phyloP scores from a whole-genome alignment of 2,888 invertebrate species.

The Junonia oenone region DNA sequence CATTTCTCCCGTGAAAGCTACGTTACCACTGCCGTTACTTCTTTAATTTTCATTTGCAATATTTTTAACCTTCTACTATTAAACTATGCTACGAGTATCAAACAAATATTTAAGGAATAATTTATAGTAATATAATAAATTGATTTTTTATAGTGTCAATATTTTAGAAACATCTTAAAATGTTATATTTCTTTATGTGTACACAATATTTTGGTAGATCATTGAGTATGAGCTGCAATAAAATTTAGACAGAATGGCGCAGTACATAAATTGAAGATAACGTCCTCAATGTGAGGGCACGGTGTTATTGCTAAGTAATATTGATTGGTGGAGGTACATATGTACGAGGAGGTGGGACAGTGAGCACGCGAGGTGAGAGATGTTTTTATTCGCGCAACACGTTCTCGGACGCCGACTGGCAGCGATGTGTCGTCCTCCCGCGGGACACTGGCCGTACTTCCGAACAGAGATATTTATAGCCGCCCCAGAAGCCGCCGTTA shows the following conservation, averaged over 20 bases:
- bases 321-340: slow-evolving; percentile 59
- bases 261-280: slow-evolving; percentile 50
- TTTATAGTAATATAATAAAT: too few relatives aligned
- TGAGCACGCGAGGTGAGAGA: slow-evolving; percentile 56
- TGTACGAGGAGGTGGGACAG: slow-evolving; percentile 27
- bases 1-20: slow-evolving; percentile 67
- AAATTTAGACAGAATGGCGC: slow-evolving; percentile 28
- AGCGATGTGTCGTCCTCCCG: slow-evolving; percentile 68
- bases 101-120: too few relatives aligned
- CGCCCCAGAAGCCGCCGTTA: slow-evolving; percentile 77
- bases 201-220: not conserved
- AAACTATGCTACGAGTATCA: too few relatives aligned
- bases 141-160: too few relatives aligned
- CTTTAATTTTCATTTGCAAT: not conserved
- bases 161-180: not conserved
- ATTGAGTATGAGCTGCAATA: not conserved
- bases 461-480: slow-evolving; percentile 78
- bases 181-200: not conserved
- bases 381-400: slow-evolving; percentile 75
- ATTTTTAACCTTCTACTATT: not conserved
- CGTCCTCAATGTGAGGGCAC: slow-evolving; percentile 51
- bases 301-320: slow-evolving; percentile 67
- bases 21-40: slow-evolving; percentile 48
- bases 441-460: slow-evolving; percentile 75
- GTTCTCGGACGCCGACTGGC: slow-evolving; percentile 61